Base-by-base conservation (phyloP, 2,888 invertebrate species). In the Lepas anatifera region DNA sequence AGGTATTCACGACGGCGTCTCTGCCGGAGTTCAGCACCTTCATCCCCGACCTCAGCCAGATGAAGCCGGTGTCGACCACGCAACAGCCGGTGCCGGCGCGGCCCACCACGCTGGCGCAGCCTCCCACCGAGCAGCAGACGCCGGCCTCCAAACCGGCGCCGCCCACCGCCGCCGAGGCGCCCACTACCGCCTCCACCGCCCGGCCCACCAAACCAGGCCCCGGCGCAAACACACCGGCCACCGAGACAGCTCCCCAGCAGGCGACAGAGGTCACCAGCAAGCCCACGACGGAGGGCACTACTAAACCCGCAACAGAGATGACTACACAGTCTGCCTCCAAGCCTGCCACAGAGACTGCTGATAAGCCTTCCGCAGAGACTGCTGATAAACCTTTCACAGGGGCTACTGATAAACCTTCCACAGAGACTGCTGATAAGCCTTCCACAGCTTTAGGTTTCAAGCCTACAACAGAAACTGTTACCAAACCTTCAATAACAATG, bases 21-120 rank as follows among this genome's bases (percentile, higher is more conserved):
- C 58, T 58, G 32, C 58, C 58, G 1, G 16, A 58, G 58, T 58
- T 58, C 58, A 58, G 58, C 58, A 58, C 58, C 58, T 58, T 58
- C 58, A 58, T 58, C 27, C 58, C 58, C 18, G 58, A 58, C 32
- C 58, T 58, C 13, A 58, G 58, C 58, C 32, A 58, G 18, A 58
- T 2, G 18, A 22, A 18, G 58, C 6, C 58, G 32, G 27, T 32
- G 3, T 7, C 18, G 6, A 58, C 58, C 32, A 58, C 58, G 10
- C 29, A 16, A 32, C n/a, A 18, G 32, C 58, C 58, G 16, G 58
- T 8, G 1, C 7, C 32, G 18, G 22, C 58, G 3, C 4, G 6
- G 18, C 18, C 58, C 18, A 58, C 52, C 3, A 10, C 52, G 6
- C 13, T 10, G 7, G 52, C 13, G 13, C 27, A 29, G 29, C 25